Evolutionary conservation across 2,888 invertebrate genomes (phyloP).

Genomic region (Drosophila histrio): DNA sequence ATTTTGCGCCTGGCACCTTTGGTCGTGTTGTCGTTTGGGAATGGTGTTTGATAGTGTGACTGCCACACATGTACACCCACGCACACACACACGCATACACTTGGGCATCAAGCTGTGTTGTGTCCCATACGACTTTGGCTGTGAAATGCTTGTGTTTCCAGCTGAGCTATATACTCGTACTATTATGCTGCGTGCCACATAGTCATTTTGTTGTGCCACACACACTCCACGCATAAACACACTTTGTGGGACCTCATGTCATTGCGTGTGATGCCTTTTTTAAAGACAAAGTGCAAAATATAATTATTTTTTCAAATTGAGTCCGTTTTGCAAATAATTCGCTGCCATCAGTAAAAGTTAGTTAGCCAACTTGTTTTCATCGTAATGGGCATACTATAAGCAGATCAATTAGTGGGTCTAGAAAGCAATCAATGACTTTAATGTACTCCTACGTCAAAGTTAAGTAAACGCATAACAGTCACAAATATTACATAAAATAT

Average conservation of each 20-base stretch:
- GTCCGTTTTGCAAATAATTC: constrained; percentile 51
- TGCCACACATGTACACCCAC: constrained; percentile 9
- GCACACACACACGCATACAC: constrained; percentile 1
- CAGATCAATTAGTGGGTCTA: background rate
- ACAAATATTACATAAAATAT: too few species aligned
- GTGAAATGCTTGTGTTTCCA: constrained; percentile 27
- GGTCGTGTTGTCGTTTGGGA: constrained; percentile 13
- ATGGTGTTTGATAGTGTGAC: constrained; percentile 36
- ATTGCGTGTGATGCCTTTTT: constrained; percentile 35
- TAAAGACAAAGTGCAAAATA: constrained; percentile 52
- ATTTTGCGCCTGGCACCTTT: constrained; percentile 43
- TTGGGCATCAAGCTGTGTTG: constrained; percentile 3
- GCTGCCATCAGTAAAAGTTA: constrained; percentile 40
- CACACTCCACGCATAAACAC: background rate
- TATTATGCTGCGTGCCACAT: constrained; percentile 46
- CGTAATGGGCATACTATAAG: background rate
- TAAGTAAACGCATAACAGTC: too few species aligned
- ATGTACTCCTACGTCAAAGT: too few species aligned
- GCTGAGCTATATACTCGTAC: constrained; percentile 20
- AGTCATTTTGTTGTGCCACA: constrained; percentile 27
- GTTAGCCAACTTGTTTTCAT: constrained; percentile 50
- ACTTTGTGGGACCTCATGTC: background rate
- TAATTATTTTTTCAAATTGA: constrained; percentile 75
- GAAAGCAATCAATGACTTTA: background rate
- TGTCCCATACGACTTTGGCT: constrained; percentile 23